A percentile compares a stretch with the other conserved stretches of the same genome.
Evolutionary conservation across 23 tunicate species (phyloP).

Genomic region (Ascidia mentula): DNA sequence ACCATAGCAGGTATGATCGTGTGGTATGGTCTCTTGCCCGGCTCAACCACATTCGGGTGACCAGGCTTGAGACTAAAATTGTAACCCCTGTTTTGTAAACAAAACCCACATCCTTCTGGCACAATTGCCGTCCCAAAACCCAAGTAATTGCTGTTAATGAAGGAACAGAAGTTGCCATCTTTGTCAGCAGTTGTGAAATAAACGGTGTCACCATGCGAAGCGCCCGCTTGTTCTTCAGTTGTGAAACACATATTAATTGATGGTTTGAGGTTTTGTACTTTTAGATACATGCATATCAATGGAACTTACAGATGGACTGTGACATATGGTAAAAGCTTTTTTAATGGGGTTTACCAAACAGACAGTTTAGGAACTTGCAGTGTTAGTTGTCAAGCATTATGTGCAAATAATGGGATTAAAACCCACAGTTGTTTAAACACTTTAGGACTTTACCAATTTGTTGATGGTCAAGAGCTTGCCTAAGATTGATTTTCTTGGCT

Average conservation of each 20-base stretch:
- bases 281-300: too few species aligned
- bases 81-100: slow-evolving; percentile 70
- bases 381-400: too few species aligned
- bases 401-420: too few species aligned
- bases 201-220: slow-evolving; percentile 65
- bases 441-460: neutral
- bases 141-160: slow-evolving; percentile 87
- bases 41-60: slow-evolving; percentile 65
- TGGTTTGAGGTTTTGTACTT: too few species aligned
- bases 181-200: slow-evolving; percentile 85
- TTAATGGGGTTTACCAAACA: too few species aligned
- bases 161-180: slow-evolving; percentile 79
- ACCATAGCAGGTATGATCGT: slow-evolving; percentile 92
- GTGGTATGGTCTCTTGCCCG: slow-evolving; percentile 77
- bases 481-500: slow-evolving; percentile 6
- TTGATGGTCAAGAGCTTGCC: neutral
- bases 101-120: slow-evolving; percentile 78
- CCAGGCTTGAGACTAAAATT: slow-evolving; percentile 66
- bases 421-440: neutral
- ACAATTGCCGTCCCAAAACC: slow-evolving; percentile 86
- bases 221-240: neutral
- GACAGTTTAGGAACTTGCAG: too few species aligned
- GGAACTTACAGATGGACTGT: too few species aligned
- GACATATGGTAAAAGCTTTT: too few species aligned
- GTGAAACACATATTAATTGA: too few species aligned